Evolutionary conservation across 2,888 invertebrate species (phyloP), one percentile per base, ranked within the genome.

Genomic region (Timema podura): DNA sequence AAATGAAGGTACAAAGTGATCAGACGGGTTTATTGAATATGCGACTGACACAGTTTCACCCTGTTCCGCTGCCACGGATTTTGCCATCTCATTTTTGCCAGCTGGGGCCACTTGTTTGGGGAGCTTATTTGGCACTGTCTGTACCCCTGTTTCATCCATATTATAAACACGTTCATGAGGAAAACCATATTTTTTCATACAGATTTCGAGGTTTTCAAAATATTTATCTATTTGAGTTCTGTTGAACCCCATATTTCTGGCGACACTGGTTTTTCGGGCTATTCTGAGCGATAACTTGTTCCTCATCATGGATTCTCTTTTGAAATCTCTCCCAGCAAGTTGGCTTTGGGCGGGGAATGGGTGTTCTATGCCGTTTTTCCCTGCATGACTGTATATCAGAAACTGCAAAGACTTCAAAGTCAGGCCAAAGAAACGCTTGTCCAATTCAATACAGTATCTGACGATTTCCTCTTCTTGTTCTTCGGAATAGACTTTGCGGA

Each of bases 11-110:
- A 30, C 30, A 61, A 61, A 61, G 16, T 15, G 61, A 30, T 45
- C 61, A 30, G 2, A 11, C 13, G 61, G 44, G 13, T 30, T 61
- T 9, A 61, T 61, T 61, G 30, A 16, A 61, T 45, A 30, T 16
- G 44, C 61, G 10, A 61, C 1, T 61, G 30, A 30, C 11, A 61
- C 5, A 15, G 61, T 61, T 61, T 61, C 44, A 61, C 6, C 61
- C 44, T 61, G 30, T 61, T 3, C 6, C 30, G 57, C 57, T 11
- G 57, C 5, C 7, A 6, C 45, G 44, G 61, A 16, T 30, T 61
- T 57, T 30, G 16, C 61, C 61, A 61, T 44, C 30, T 16, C 59
- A 5, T 59, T 59, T 16, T 59, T 59, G 30, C 59, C 59, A 59
- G 59, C 6, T 5, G 11, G 15, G 30, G 59, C 59, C 5, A 59